Percentiles rank a stretch among this genome's conserved stretches.
phyloP scores from a whole-genome alignment of 1,140 invertebrate species.

The Paramacrobiotus metropolitanus region DNA sequence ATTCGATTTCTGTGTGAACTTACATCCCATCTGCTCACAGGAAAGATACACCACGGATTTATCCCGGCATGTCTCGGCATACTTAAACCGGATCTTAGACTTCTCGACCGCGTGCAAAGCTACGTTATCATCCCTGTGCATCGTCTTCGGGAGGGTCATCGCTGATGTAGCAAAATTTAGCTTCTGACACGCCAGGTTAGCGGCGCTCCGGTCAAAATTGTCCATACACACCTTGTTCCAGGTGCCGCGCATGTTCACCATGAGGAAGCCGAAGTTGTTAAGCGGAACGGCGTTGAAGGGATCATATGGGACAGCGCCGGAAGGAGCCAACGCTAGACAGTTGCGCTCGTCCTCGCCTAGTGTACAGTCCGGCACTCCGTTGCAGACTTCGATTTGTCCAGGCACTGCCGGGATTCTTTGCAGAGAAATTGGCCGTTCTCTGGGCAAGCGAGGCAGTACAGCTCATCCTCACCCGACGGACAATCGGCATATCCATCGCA shows the following conservation, averaged over 20 bases:
- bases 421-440: conserved; percentile 1
- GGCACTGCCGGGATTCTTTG: background rate
- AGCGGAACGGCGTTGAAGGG: background rate
- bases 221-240: conserved; percentile 2
- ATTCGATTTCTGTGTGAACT: background rate
- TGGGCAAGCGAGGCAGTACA: background rate
- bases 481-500: conserved; percentile 3
- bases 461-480: background rate
- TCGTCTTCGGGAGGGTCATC: background rate
- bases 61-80: background rate
- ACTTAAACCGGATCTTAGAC: background rate
- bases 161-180: background rate
- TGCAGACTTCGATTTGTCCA: background rate
- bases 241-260: background rate
- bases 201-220: background rate
- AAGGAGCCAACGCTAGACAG: conserved; percentile 21
- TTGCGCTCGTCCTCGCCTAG: conserved; percentile 53
- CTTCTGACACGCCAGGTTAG: background rate
- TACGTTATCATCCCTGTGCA: background rate
- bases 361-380: conserved; percentile 43
- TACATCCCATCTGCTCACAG: background rate
- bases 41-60: background rate
- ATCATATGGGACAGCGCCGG: background rate
- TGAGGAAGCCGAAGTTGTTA: background rate
- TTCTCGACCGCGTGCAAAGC: background rate